Base-by-base conservation (phyloP, 64 coral and sea anemone genomes). In the Montipora efflorescens region DNA sequence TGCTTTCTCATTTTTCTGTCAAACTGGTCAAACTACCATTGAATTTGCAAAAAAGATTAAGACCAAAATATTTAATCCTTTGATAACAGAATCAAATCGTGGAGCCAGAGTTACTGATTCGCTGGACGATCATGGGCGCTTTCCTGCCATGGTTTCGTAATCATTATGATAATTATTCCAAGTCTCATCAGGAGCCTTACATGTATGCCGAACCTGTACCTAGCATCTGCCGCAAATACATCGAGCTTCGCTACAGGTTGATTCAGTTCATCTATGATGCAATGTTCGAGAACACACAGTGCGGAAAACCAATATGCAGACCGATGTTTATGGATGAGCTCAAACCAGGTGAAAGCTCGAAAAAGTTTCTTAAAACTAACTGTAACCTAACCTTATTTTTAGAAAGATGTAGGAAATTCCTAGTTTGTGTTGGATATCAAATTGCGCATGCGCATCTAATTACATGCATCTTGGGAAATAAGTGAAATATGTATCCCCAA, bases 81-180 rank as follows among this genome's bases (percentile, higher is more conserved):
- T 71, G 14, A 23, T 64, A 14, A 4, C 70, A 90, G 22, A 76
- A 75, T 0, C 89, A 95, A 77, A 87, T 95, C 43, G 89, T 92
- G 3, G 83, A 79, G 20, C 53, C 94, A 0, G 94, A 95, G 78
- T 45, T 95, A 55, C 78, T 95, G 1, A 15, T 55, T 3, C 94
- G 94, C 55, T 95, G 94, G 94, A 95, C 94, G 51, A 95, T 91
- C n/a, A 88, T 95, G 89, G 94, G 94, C 14, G 90, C 94, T 0
- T 95, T 95, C 48, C 53, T 95, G 19, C 94, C 94, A 4, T 95
- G 94, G 94, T 95, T 92, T 19, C 90, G 94, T 14, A 95, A 95
- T 77, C 94, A 95, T 52, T 92, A 95, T 25, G 94, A 95, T 36
- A 95, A 95, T 20, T 95, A 95, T n/a, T 95, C 75, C 90, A 95